A percentile compares a stretch with the other conserved stretches of the same genome.
These are phyloP conservation scores for Rhagologus leucostigma DNA, from an alignment of 2,113 vertebrate species.

Conservation along the genomic window DNA sequence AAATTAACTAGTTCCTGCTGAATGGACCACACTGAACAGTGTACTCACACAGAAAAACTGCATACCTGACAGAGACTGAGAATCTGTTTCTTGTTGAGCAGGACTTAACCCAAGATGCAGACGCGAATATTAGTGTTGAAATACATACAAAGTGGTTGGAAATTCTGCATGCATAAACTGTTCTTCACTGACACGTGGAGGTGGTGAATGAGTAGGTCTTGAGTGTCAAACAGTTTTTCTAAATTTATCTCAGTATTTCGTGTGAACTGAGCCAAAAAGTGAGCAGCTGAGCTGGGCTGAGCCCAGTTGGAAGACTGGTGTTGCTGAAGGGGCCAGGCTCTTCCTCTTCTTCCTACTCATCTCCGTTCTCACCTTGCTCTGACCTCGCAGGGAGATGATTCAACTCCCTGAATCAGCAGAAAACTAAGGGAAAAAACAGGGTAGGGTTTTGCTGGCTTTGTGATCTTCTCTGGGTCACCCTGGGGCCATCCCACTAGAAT, in stretches of 20 bases:
- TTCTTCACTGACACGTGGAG: not conserved
- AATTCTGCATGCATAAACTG: not conserved
- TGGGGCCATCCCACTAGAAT: not conserved
- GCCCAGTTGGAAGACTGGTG: not conserved
- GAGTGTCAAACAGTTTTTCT: not conserved
- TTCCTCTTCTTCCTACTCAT: not conserved
- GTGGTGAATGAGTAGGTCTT: not conserved
- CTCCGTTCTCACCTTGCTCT: not conserved
- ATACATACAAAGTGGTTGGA: not conserved
- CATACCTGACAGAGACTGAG: not conserved
- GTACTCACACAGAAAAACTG: not conserved
- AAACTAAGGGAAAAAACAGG: not conserved
- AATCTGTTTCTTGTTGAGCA: not conserved
- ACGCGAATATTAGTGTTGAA: not conserved
- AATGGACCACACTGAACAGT: not conserved
- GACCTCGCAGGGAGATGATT: not conserved
- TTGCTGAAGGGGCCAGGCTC: not conserved
- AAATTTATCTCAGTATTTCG: not conserved
- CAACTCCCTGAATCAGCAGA: not conserved
- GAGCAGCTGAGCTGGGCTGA: not conserved
- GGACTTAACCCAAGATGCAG: not conserved
- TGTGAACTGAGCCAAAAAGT: not conserved
- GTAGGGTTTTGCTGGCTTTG: not conserved
- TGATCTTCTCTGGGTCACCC: not conserved
- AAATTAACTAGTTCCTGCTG: not conserved